These are phyloP conservation scores for Eidolon dupreanum DNA, from an alignment of 2,797 vertebrate species.

Conservation along the genomic window DNA sequence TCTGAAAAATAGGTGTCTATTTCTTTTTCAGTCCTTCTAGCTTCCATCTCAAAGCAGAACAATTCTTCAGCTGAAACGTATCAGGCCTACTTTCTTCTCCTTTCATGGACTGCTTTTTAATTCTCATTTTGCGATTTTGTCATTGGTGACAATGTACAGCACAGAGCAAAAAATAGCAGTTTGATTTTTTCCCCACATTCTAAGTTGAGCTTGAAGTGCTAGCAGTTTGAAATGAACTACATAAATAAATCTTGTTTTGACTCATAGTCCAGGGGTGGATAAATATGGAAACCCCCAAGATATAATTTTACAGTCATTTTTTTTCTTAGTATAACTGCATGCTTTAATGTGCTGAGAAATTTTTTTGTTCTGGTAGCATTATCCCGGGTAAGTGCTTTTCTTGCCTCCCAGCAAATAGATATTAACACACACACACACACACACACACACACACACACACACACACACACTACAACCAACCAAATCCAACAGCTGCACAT, in stretches of 20 bases:
- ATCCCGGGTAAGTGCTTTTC: conserved; percentile 65
- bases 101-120: background rate
- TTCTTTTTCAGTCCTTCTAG: background rate
- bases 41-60: background rate
- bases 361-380: conserved; percentile 65
- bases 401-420: conserved; percentile 64
- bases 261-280: conserved; percentile 76
- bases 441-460: background rate
- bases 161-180: conserved; percentile 73
- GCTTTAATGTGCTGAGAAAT: conserved; percentile 73
- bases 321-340: conserved; percentile 73
- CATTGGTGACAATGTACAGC: conserved; percentile 45
- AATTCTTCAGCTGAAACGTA: background rate
- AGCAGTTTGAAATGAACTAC: conserved; percentile 75
- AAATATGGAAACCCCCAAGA: conserved; percentile 83
- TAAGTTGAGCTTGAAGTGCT: conserved; percentile 75
- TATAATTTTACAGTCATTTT: conserved; percentile 79
- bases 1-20: background rate
- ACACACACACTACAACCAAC: background rate
- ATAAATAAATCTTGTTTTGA: conserved; percentile 83
- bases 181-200: conserved; percentile 58
- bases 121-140: conserved; percentile 54
- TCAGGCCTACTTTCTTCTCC: background rate
- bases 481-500: conserved; percentile 44
- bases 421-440: conserved; percentile 7